Conservation (phyloP, 2,888 invertebrate genomes). For the Ashinkailepas kermadecensis region DNA sequence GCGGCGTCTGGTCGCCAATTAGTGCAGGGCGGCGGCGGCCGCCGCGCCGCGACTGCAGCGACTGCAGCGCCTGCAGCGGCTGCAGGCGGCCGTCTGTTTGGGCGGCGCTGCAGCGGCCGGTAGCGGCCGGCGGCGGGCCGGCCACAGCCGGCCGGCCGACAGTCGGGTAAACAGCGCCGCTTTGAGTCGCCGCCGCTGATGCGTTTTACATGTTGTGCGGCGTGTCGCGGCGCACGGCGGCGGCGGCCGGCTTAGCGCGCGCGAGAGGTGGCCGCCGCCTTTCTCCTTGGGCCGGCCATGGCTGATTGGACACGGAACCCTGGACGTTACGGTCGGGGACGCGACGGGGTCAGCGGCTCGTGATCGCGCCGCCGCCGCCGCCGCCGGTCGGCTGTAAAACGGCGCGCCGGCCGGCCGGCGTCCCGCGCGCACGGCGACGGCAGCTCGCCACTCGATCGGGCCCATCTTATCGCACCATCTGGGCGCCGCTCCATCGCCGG, state of each 20-base stretch:
- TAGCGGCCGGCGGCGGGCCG: neutral
- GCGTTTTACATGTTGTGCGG: constrained; percentile 19
- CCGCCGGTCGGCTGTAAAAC: neutral
- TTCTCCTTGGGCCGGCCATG: neutral
- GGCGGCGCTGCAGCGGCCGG: neutral
- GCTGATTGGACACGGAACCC: neutral
- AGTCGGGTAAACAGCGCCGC: neutral
- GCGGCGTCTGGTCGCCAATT: no score
- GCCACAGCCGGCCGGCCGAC: neutral
- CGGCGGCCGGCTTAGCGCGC: neutral
- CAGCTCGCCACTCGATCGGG: neutral
- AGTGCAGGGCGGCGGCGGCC: neutral
- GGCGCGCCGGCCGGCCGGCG: neutral
- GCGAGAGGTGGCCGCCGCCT: neutral
- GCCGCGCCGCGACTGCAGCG: neutral
- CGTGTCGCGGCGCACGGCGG: constrained; percentile 1
- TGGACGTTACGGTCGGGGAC: neutral
- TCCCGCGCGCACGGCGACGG: neutral
- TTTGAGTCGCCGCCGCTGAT: constrained; percentile 8
- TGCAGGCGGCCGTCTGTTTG: neutral
- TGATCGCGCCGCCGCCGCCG: neutral
- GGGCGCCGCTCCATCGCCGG: neutral
- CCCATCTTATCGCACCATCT: neutral
- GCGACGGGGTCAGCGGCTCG: neutral
- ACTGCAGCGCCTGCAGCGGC: no score